Conservation (phyloP, 1,140 invertebrate species). For the Pseudoatta argentina region DNA sequence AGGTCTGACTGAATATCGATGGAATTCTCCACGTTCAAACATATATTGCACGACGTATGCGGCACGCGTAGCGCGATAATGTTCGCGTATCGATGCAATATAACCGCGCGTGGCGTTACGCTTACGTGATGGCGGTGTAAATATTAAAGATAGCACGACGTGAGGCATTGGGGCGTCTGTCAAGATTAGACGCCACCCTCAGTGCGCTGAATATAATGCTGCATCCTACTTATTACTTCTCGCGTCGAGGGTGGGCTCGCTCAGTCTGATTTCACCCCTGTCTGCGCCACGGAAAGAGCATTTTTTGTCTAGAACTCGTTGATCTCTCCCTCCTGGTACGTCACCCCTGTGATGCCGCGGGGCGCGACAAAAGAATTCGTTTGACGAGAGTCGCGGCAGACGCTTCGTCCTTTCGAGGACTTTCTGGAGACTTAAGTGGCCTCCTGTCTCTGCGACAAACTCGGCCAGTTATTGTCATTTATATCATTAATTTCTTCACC, state of each 20-base stretch:
- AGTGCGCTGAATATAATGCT: conserved; percentile 30
- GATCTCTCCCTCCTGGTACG: background rate
- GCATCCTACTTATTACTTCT: conserved; percentile 62
- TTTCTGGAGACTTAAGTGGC: background rate
- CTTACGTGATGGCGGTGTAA: conserved; percentile 61
- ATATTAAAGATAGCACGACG: conserved; percentile 67
- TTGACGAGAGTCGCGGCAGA: conserved; percentile 40
- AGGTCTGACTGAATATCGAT: conserved; percentile 8
- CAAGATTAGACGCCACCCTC: conserved; percentile 68
- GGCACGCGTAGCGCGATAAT: conserved; percentile 38
- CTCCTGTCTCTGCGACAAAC: conserved; percentile 1
- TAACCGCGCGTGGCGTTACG: conserved; percentile 2
- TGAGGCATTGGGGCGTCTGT: conserved; percentile 51
- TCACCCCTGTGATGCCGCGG: background rate
- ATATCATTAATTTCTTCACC: background rate
- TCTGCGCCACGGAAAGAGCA: conserved; percentile 12
- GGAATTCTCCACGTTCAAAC: background rate
- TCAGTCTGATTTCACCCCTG: conserved; percentile 64
- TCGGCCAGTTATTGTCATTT: background rate
- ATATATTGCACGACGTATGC: conserved; percentile 26
- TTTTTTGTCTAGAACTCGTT: conserved; percentile 26
- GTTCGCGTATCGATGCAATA: conserved; percentile 47
- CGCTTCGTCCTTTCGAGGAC: conserved; percentile 24
- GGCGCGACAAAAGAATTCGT: conserved; percentile 43
- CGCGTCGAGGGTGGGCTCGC: conserved; percentile 17